Conservation (phyloP, 2,888 invertebrate genomes). For the Lasioglossum figueresi region DNA sequence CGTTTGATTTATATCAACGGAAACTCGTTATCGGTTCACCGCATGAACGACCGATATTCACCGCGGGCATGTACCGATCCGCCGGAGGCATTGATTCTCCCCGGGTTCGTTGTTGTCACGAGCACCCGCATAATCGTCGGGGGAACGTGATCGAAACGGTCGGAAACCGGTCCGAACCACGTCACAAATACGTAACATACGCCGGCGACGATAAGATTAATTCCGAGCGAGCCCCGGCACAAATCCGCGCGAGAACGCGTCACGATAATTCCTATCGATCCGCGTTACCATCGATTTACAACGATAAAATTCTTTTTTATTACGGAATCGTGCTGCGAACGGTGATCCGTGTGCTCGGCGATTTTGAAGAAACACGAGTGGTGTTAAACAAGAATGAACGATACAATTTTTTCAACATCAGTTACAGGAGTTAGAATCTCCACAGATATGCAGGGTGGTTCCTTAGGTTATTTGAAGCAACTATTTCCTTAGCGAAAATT, state of each 20-base stretch:
- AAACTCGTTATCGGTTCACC: conserved; percentile 28
- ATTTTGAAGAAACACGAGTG: background rate
- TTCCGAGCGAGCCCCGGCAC: background rate
- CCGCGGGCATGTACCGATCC: conserved; percentile 21
- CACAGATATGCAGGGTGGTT: no score
- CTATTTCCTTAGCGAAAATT: no score
- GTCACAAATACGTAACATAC: conserved; percentile 29
- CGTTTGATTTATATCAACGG: conserved; percentile 28
- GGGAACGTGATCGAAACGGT: conserved; percentile 40
- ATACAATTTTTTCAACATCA: no score
- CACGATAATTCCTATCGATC: background rate
- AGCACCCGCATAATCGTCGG: conserved; percentile 57
- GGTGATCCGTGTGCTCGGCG: background rate
- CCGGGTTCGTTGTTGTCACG: conserved; percentile 38
- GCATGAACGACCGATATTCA: conserved; percentile 42
- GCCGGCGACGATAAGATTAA: conserved; percentile 2
- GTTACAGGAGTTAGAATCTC: no score
- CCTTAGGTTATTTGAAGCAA: no score
- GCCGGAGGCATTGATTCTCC: conserved; percentile 50
- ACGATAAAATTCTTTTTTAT: background rate
- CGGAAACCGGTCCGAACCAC: background rate
- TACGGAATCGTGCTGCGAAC: background rate
- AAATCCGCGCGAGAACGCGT: background rate
- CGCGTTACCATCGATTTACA: background rate
- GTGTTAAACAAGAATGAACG: no score